These are phyloP conservation scores for Scaptomyza caliginosa DNA, from an alignment of 2,888 invertebrate genomes.

Conservation along the genomic window DNA sequence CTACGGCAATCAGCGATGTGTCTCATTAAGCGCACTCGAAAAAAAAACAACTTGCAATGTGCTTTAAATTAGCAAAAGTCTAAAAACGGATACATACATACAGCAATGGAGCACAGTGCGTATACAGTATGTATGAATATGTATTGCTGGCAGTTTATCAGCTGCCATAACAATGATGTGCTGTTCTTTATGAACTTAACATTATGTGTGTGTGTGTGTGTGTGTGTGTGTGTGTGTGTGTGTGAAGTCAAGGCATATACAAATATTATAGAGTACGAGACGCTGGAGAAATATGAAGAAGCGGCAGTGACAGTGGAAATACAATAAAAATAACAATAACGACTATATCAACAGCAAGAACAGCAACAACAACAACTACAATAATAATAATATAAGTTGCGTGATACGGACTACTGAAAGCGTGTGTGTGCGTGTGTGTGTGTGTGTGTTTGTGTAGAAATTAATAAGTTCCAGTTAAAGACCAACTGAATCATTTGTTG, in stretches of 20 bases:
- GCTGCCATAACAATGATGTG: constrained; percentile 66
- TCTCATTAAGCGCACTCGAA: constrained; percentile 26
- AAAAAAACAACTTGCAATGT: constrained; percentile 17
- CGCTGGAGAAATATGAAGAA: constrained; percentile 31
- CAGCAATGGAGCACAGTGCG: background rate
- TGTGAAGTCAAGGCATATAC: no score
- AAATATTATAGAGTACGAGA: no score
- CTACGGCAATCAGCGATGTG: no score
- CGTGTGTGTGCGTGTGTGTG: background rate
- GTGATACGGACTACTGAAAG: constrained; percentile 37
- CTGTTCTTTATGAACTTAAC: constrained; percentile 55
- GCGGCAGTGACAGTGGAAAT: constrained; percentile 52
- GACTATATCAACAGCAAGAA: constrained; percentile 22
- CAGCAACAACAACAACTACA: constrained; percentile 7
- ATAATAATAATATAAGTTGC: constrained; percentile 49
- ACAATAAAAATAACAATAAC: constrained; percentile 41
- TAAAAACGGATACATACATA: constrained; percentile 10
- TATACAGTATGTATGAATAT: background rate
- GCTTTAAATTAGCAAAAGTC: constrained; percentile 26
- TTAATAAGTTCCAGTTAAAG: constrained; percentile 68
- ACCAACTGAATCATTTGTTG: constrained; percentile 68
- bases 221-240: no score
- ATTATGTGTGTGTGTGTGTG: constrained; percentile 41
- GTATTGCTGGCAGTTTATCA: constrained; percentile 44
- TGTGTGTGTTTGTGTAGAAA: constrained; percentile 48